phyloP scores from a whole-genome alignment of 64 coral and sea anemone species.

The Stylophora pistillata region DNA sequence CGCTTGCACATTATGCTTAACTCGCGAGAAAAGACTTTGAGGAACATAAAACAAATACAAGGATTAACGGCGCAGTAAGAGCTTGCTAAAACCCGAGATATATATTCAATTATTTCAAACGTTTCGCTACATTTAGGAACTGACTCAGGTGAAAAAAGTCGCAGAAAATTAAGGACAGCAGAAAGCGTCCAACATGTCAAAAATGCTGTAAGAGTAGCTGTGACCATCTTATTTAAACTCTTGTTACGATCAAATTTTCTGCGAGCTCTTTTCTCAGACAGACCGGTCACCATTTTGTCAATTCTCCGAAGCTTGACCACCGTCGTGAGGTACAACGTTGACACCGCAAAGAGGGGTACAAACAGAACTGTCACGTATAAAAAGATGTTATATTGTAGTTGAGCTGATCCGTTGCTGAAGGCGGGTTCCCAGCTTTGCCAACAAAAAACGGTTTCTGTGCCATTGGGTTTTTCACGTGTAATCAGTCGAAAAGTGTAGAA shows the following conservation, averaged over 20 bases:
- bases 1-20: background rate
- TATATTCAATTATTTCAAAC: background rate
- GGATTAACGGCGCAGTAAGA: background rate
- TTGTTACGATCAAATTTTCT: constrained; percentile 15
- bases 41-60: background rate
- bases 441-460: background rate
- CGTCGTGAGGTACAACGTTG: background rate
- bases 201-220: background rate
- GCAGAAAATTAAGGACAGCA: background rate
- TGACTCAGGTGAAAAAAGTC: background rate
- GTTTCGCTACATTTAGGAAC: background rate
- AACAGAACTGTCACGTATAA: background rate
- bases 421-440: background rate
- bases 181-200: constrained; percentile 22
- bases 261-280: background rate
- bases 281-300: constrained; percentile 12
- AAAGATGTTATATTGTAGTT: background rate
- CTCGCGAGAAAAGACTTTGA: background rate
- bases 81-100: background rate
- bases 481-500: constrained; percentile 3
- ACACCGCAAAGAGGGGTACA: background rate
- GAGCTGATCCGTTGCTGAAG: background rate
- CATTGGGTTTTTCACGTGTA: background rate
- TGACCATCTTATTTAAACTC: constrained; percentile 21
- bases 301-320: background rate